Evolutionary conservation across 2,888 invertebrate species (phyloP), one percentile per base, ranked within the genome.

Genomic region (Aphidius colemani): DNA sequence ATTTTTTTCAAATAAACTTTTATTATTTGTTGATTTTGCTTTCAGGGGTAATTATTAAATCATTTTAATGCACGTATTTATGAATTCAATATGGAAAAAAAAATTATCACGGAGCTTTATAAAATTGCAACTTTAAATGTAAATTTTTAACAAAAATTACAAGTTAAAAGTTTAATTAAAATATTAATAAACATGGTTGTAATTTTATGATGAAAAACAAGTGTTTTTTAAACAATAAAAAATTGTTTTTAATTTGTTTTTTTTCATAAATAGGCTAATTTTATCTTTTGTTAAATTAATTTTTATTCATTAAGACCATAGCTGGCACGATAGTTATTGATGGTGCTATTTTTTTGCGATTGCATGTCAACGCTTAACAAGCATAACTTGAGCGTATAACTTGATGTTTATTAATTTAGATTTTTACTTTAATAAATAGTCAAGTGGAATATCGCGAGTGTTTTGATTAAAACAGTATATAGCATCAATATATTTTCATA

Each of bases 331-430:
- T 30, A 30, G 30, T 30, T 30, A 30, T 30, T 74, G 73, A 72
- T 72, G 76, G 74, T 78, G 75, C 74, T 30, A 30, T 30, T 30
- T 71, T 71, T 76, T 73, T 77, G 75, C 77, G 72, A 72, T 69
- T 79, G 79, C 79, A 79, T 79, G 79, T 73, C 76, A 75, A 74
- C 72, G 78, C 77, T 78, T 78, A 70, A 68, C 71, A 73, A 74
- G 71, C 72, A 72, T 18, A 18, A 70, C 72, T 73, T 62, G 59
- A 70, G 69, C 74, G 71, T 73, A 68, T 64, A 70, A 72, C 69
- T 30, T 30, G 30, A 30, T 30, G 30, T 30, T 64, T 49, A 49
- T 67, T 66, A 67, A 71, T 67, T 67, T 68, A 68, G 63, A 67
- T 68, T 65, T 63, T 18, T 18, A 0, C 13, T 30, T 43, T 46